Conservation (phyloP, 2,797 vertebrate species). For the Galago senegalensis region DNA sequence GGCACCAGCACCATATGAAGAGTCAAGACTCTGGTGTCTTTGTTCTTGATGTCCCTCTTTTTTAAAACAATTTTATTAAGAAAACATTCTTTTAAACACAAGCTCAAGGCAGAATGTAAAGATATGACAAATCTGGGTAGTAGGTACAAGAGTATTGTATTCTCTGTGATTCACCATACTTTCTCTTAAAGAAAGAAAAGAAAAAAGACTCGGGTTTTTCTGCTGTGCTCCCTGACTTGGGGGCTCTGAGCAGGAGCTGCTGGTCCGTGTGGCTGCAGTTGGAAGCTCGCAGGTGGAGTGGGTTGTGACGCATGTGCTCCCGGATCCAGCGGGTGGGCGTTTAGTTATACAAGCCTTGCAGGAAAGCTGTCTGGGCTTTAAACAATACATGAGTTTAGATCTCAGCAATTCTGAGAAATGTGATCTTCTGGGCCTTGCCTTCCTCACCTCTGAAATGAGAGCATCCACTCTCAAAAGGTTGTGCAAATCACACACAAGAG, state of each 20-base stretch:
- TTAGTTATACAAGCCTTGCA: neutral
- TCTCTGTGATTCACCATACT: neutral
- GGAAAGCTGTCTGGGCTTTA: neutral
- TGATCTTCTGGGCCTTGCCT: neutral
- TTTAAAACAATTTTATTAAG: neutral
- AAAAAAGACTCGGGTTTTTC: neutral
- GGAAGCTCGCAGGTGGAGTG: neutral
- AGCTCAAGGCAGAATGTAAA: conserved; percentile 6
- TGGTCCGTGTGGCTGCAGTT: neutral
- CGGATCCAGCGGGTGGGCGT: neutral
- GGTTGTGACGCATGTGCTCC: neutral
- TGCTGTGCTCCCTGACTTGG: neutral
- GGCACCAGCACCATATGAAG: neutral
- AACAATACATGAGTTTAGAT: neutral
- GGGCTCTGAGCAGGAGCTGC: neutral
- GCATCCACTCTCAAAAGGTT: neutral
- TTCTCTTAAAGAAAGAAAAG: conserved; percentile 6
- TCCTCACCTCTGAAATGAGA: neutral
- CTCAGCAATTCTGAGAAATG: neutral
- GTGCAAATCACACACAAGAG: neutral
- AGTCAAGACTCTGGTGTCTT: too few relatives aligned
- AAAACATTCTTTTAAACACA: neutral
- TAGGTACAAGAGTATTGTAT: neutral
- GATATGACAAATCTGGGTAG: neutral
- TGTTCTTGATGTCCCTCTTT: neutral